Base-by-base conservation (phyloP, 2,113 vertebrate genomes). In the Thalassoma bifasciatum region DNA sequence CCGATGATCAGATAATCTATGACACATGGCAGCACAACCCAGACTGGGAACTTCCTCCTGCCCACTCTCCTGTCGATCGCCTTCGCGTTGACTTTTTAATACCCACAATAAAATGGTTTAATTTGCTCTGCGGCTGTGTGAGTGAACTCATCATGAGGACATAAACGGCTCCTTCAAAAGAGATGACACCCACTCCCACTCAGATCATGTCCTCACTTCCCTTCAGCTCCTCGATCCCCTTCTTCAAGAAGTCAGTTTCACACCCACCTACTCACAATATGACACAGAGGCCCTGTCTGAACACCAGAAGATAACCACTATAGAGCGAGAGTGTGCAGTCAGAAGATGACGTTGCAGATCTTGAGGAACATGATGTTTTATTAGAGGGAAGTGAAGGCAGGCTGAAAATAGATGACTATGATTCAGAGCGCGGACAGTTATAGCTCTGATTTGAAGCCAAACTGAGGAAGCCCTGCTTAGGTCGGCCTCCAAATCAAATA, bases 371-470 rank as follows among this genome's bases (percentile, higher is more conserved):
- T 64, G 64, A 11, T 47, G 56, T 62, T 79, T 72, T 57, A 50
- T 73, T 46, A 49, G 37, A 22, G 49, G 82, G 79, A 87, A 76
- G 66, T 1, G 68, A 71, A 51, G 51, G 30, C 22, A 0, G 50
- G 74, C 81, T 65, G 69, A 77, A 87, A 89, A 89, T 87, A 89
- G 83, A 66, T 24, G 1, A 1, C 8, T n/a, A 16, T 79, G 86
- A 84, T 54, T 81, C 75, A 65, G 72, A 75, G 42, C 36, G 6
- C 7, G 22, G 61, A 64, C 49, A 10, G 7, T 82, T 81, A 81
- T 78, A 81, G 84, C 53, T 54, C 77, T 81, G 78, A 82, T 56
- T 49, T 42, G 0, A 58, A 74, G 63, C 80, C 80, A 81, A 79
- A 56, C 34, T 44, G 68, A 74, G 80, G 75, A 81, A 73, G 77